Conservation (phyloP, 2,888 invertebrate genomes). For the Parthenolecanium corni region DNA sequence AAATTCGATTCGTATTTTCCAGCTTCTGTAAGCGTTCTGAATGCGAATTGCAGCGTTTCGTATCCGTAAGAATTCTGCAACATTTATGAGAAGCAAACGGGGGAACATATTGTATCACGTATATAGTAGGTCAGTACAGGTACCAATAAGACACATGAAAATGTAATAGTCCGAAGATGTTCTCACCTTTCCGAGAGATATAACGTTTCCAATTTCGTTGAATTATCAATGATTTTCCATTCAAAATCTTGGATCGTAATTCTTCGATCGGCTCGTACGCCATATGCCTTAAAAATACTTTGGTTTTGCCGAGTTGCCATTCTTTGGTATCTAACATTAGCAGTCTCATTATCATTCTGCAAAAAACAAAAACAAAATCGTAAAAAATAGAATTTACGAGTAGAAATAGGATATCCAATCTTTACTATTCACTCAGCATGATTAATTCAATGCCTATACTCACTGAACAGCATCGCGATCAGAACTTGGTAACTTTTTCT, state of each 20-base stretch:
- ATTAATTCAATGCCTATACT: constrained; percentile 34
- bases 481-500: constrained; percentile 42
- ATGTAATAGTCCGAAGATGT: too few species aligned
- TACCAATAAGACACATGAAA: too few species aligned
- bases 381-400: background rate
- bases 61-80: constrained; percentile 50
- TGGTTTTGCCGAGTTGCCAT: constrained; percentile 80
- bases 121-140: background rate
- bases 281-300: constrained; percentile 69
- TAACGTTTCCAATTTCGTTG: constrained; percentile 64
- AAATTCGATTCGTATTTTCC: constrained; percentile 71
- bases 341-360: constrained; percentile 46
- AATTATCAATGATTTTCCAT: constrained; percentile 57
- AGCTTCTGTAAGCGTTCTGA: constrained; percentile 61
- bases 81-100: background rate
- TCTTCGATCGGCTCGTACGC: constrained; percentile 79
- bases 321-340: constrained; percentile 59
- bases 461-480: constrained; percentile 38
- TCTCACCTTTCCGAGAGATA: constrained; percentile 46
- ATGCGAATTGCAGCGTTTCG: constrained; percentile 58
- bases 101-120: constrained; percentile 1
- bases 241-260: constrained; percentile 55
- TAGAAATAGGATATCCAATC: background rate
- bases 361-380: constrained; percentile 10
- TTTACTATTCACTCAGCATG: background rate